Conservation (phyloP, 2,888 invertebrate species). For the Automeris io region DNA sequence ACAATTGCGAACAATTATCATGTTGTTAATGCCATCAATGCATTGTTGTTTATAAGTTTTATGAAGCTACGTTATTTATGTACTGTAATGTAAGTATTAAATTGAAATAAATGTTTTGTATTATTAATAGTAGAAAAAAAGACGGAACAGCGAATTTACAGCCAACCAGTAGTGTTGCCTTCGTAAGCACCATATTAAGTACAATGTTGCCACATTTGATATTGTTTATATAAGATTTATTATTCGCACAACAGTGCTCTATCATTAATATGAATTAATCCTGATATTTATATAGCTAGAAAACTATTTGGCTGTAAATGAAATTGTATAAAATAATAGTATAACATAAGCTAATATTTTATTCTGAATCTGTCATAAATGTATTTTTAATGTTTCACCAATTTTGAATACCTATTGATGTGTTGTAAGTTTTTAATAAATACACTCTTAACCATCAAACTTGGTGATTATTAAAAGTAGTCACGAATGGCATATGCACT, state of each 20-base stretch:
- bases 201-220: constrained; percentile 22
- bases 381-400: background rate
- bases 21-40: constrained; percentile 15
- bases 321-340: constrained; percentile 19
- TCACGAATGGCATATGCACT: constrained; percentile 23
- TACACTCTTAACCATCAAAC: no score
- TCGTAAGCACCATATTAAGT: constrained; percentile 25
- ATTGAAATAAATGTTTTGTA: constrained; percentile 39
- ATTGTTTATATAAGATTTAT: constrained; percentile 13
- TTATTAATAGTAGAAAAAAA: constrained; percentile 38
- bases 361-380: background rate
- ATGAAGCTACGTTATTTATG: constrained; percentile 48
- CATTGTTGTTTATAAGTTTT: constrained; percentile 34
- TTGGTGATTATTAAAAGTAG: constrained; percentile 2
- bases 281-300: constrained; percentile 14
- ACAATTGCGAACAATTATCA: background rate
- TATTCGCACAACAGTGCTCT: constrained; percentile 18
- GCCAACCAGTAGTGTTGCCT: constrained; percentile 32
- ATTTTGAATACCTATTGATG: background rate
- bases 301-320: constrained; percentile 39
- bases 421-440: no score
- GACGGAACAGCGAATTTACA: constrained; percentile 37
- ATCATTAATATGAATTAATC: constrained; percentile 8
- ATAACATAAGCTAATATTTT: constrained; percentile 13
- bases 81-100: constrained; percentile 48